A percentile compares a stretch with the other conserved stretches of the same genome.
Conservation (phyloP, 1,140 invertebrate species). For the Apolygus lucorum region DNA sequence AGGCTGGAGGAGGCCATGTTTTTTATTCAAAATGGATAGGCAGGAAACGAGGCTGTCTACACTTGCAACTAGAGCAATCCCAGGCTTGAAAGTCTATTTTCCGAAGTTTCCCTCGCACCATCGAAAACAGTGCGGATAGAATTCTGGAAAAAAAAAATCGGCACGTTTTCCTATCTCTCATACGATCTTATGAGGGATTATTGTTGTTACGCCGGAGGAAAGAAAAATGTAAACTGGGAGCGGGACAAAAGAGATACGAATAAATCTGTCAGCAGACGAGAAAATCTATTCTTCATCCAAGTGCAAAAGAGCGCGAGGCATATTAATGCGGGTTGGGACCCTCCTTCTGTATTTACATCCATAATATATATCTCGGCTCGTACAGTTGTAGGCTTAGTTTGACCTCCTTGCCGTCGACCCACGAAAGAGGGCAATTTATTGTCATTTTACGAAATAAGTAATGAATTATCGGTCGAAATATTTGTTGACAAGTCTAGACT, state of each 20-base stretch:
- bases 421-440: not conserved
- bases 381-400: not conserved
- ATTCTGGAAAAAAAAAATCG: no score
- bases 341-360: slow-evolving; percentile 4
- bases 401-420: not conserved
- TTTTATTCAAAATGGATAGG: no score
- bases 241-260: not conserved
- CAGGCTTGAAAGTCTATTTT: no score
- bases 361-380: slow-evolving; percentile 5
- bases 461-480: not conserved
- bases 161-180: no score
- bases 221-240: not conserved
- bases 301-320: slow-evolving; percentile 12
- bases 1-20: no score
- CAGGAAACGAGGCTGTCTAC: no score
- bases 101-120: no score
- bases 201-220: no score
- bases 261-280: not conserved
- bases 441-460: not conserved
- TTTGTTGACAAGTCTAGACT: not conserved
- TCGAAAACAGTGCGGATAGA: no score
- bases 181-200: no score
- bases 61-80: no score
- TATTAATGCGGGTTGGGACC: slow-evolving; percentile 5
- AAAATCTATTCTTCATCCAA: not conserved